These are phyloP conservation scores for Anoncus sp. DNA, from an alignment of 2,888 invertebrate genomes.

Conservation along the genomic window DNA sequence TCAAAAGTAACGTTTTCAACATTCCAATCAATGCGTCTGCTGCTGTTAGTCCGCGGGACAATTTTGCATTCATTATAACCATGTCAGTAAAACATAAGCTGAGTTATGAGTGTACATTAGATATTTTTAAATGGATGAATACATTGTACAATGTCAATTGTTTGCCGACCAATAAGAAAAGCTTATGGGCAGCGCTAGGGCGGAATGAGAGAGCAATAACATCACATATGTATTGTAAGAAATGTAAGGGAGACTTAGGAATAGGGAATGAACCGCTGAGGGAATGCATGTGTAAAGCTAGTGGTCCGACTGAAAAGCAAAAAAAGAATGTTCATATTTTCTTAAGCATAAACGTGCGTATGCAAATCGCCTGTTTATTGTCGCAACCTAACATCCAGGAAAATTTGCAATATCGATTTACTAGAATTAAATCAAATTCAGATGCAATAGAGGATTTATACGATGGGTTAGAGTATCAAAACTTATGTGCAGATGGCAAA, in stretches of 20 bases:
- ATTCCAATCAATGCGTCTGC: too few relatives aligned
- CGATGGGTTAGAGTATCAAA: slow-evolving; percentile 30
- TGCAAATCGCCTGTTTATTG: slow-evolving; percentile 18
- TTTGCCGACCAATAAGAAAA: background rate
- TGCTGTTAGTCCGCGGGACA: too few relatives aligned
- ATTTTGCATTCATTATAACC: too few relatives aligned
- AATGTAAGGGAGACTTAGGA: background rate
- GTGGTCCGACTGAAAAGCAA: background rate
- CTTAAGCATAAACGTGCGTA: background rate
- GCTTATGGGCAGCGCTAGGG: background rate
- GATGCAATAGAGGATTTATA: slow-evolving; percentile 44
- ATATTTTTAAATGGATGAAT: background rate
- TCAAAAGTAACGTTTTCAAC: too few relatives aligned
- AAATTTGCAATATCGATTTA: slow-evolving; percentile 34
- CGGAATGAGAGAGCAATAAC: too few relatives aligned
- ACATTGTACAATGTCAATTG: too few relatives aligned
- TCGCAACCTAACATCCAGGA: background rate
- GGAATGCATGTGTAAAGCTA: background rate
- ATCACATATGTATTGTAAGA: background rate
- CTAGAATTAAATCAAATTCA: slow-evolving; percentile 26
- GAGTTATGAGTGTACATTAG: slow-evolving; percentile 4
- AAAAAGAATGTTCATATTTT: slow-evolving; percentile 2
- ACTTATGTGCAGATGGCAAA: slow-evolving; percentile 11
- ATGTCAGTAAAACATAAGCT: slow-evolving; percentile 17
- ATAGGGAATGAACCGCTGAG: background rate